Conservation (phyloP, 2,888 invertebrate species). For the Coelopa pilipes region DNA sequence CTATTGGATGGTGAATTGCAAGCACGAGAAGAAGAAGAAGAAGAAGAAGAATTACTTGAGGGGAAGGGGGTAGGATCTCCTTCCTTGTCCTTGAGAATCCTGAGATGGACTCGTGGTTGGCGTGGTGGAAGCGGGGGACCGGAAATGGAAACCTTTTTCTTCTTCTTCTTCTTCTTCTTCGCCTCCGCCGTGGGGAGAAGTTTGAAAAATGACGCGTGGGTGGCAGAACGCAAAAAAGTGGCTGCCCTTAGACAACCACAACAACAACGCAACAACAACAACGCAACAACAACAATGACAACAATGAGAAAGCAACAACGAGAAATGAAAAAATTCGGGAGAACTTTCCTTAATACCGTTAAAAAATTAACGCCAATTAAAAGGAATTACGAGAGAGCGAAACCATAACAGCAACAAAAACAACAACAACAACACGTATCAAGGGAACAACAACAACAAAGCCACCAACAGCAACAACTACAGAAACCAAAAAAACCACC, state of each 20-base stretch:
- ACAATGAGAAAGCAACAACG: not conserved
- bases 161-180: not conserved
- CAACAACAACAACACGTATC: not conserved
- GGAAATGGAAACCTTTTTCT: not conserved
- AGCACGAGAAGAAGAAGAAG: too few relatives aligned
- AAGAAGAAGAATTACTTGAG: too few relatives aligned
- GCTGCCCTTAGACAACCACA: not conserved
- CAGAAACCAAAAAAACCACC: slow-evolving; percentile 7
- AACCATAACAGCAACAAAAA: not conserved
- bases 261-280: too few relatives aligned
- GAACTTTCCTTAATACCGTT: slow-evolving; percentile 8
- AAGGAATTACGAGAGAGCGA: not conserved
- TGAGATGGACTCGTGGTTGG: too few relatives aligned
- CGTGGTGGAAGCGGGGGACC: too few relatives aligned
- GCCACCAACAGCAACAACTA: not conserved
- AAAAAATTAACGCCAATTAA: slow-evolving; percentile 23
- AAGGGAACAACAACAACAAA: not conserved
- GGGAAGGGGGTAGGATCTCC: too few relatives aligned
- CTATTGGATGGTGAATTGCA: too few relatives aligned
- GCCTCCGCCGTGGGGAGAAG: not conserved
- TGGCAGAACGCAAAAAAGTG: not conserved
- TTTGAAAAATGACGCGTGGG: not conserved
- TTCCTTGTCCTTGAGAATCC: too few relatives aligned
- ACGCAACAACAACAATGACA: not conserved
- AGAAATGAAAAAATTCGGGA: not conserved